Evolutionary conservation across 2,113 vertebrate species (phyloP), one percentile per base, ranked within the genome.

Genomic region (Zosterops hypoxanthus): DNA sequence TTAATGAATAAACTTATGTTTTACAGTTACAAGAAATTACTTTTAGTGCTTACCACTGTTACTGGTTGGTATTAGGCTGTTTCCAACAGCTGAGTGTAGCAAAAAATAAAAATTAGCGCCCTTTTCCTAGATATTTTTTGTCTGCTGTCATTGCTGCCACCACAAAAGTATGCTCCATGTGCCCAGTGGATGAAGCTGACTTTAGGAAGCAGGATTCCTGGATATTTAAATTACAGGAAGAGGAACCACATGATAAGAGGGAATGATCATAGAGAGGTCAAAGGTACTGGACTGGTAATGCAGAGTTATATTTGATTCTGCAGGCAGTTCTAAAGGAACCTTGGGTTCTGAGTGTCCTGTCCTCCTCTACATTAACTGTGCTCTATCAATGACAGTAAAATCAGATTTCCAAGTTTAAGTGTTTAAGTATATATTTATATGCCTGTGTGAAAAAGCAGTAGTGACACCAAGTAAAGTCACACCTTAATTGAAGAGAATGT

Each of bases 221-320:
- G n/a, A 49, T 86, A 44, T 89, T 86, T 95, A 86, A 90, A 55
- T 86, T 78, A 36, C 41, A 66, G 57, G 72, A 92, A 87, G 69
- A 90, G 20, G 70, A 95, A 46, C 19, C 1, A 2, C 9, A 4
- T 70, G 46, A 36, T 88, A 36, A 80, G 68, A 77, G 34, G 15
- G 69, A 81, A 71, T 61, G 34, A 60, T 46, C 26, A 14, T 69
- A 60, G 57, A 36, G 70, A 69, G 49, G 60, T 88, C 63, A 59
- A 78, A 83, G 72, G 24, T 69, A 66, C 29, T 57, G 53, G 26
- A 39, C 33, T 56, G 63, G 41, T 78, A 88, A 25, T 55, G 8
- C 29, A 55, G 61, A 79, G 14, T 77, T 65, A 7, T 75, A 44
- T 71, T 81, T 84, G 82, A 52, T 93, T 88, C 69, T 84, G 57